Evolutionary conservation across 2,888 invertebrate genomes (phyloP).

Genomic region (Acanthosepion lycidas): DNA sequence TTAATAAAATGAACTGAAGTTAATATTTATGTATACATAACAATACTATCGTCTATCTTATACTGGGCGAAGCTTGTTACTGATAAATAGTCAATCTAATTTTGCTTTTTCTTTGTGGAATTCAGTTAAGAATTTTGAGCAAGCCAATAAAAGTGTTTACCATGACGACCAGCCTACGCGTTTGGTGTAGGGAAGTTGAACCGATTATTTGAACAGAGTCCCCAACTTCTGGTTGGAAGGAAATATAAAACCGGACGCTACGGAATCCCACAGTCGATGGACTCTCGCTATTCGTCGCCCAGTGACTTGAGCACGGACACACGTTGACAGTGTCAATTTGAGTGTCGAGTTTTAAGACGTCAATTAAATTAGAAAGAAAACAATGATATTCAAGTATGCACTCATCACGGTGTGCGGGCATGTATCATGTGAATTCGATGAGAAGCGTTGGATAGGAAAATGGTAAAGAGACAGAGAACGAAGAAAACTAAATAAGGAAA

Average conservation of each 20-base stretch:
- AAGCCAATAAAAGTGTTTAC: not conserved
- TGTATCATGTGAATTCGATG: not conserved
- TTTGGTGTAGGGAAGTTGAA: too few species aligned
- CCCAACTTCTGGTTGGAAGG: not conserved
- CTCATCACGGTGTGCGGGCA: not conserved
- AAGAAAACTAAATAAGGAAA: not conserved
- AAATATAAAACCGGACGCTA: conserved; percentile 17
- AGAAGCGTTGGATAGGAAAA: not conserved
- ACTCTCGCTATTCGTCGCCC: not conserved
- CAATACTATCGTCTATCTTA: not conserved
- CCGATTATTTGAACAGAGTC: not conserved
- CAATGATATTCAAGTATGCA: not conserved
- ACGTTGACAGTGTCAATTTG: conserved; percentile 22
- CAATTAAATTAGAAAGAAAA: conserved; percentile 21
- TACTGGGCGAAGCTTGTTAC: not conserved
- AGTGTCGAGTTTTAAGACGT: not conserved
- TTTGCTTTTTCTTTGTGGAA: not conserved
- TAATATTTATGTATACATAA: too few species aligned
- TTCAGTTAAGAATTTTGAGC: not conserved
- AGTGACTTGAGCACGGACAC: not conserved
- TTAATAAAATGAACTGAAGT: too few species aligned
- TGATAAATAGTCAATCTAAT: not conserved
- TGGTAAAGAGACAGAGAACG: not conserved
- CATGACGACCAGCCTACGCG: not conserved
- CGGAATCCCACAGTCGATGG: not conserved